Conservation (phyloP, 2,797 vertebrate genomes). For the Mareca strepera region DNA sequence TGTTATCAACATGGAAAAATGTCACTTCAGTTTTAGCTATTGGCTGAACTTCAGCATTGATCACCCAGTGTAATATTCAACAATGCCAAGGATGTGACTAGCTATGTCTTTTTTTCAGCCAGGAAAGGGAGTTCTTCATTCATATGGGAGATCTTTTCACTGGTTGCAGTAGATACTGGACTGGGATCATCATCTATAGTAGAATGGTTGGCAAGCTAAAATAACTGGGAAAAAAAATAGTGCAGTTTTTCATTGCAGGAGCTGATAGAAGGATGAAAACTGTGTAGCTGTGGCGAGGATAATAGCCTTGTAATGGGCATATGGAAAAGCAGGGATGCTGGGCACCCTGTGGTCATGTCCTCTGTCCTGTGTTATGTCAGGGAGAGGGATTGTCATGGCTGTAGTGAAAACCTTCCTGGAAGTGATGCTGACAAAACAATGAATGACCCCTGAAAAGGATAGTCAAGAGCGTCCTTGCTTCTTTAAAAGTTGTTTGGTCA, state of each 20-base stretch:
- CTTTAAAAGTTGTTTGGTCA: not conserved
- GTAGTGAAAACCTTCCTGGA: not conserved
- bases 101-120: rapidly evolving
- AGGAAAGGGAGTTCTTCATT: not conserved
- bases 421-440: not conserved
- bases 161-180: not conserved
- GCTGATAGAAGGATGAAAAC: not conserved
- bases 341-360: not conserved
- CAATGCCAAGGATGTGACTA: not conserved
- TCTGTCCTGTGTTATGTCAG: not conserved
- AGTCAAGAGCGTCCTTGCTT: not conserved
- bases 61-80: not conserved
- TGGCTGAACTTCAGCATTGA: not conserved
- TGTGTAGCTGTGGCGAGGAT: not conserved
- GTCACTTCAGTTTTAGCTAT: not conserved
- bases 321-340: not conserved
- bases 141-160: not conserved
- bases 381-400: not conserved
- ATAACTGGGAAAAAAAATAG: not conserved
- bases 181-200: not conserved
- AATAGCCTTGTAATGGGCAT: not conserved
- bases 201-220: not conserved
- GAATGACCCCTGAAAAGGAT: not conserved
- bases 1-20: not conserved
- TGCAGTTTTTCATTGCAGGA: not conserved